phyloP scores from a whole-genome alignment of 2,888 invertebrate genomes.

The Oscheius myriophilus region DNA sequence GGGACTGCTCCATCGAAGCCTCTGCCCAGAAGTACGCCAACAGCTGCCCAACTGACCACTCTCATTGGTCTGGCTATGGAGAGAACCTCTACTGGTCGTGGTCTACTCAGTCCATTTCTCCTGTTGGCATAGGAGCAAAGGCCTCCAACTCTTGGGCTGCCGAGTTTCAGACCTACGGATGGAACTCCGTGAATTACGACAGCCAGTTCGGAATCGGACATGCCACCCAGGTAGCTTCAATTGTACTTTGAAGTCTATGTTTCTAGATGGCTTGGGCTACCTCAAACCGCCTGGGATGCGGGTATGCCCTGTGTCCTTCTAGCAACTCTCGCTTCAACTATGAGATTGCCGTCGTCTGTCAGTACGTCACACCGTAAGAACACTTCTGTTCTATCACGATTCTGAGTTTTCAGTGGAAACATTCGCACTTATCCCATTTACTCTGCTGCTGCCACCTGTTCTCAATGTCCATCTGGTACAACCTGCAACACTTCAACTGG shows the following conservation, averaged over 20 bases:
- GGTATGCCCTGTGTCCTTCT: not conserved
- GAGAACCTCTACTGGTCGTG: not conserved
- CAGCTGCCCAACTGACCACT: not conserved
- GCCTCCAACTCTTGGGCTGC: slow-evolving; percentile 1
- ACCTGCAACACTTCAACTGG: slow-evolving; percentile 2
- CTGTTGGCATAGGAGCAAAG: not conserved
- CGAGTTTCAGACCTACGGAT: slow-evolving; percentile 3
- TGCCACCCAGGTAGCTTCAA: not conserved
- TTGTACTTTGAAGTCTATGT: not conserved
- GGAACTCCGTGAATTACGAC: not conserved
- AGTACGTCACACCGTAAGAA: not conserved
- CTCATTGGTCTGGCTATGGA: not conserved
- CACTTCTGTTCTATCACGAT: no score
- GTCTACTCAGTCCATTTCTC: not conserved
- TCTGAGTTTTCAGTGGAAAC: not conserved
- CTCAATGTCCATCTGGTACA: not conserved
- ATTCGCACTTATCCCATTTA: not conserved
- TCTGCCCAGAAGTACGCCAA: slow-evolving; percentile 10
- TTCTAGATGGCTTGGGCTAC: slow-evolving; percentile 2
- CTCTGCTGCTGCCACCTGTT: not conserved
- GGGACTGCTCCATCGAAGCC: not conserved
- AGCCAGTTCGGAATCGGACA: not conserved
- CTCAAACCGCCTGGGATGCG: not conserved
- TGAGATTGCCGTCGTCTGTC: not conserved
- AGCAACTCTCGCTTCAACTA: not conserved